phyloP scores from a whole-genome alignment of 2,888 invertebrate genomes.

The Conistra vaccinii region DNA sequence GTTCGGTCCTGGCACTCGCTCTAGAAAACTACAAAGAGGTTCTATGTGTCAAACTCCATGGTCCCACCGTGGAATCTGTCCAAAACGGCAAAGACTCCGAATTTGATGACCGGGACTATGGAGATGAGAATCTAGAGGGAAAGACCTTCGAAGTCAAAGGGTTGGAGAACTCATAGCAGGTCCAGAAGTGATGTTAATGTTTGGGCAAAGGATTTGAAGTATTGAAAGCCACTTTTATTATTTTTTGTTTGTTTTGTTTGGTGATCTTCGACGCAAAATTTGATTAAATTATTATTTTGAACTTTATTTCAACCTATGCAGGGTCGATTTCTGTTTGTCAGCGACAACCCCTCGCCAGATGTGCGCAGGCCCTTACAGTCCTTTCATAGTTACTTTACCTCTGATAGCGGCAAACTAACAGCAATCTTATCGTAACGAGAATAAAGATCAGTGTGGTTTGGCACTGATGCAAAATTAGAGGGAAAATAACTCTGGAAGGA shows the following conservation, averaged over 20 bases:
- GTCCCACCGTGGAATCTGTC: conserved; percentile 81
- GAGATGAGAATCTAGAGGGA: conserved; percentile 78
- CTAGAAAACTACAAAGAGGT: conserved; percentile 92
- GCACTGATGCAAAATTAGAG: not conserved
- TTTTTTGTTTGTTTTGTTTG: not conserved
- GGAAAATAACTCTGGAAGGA: not conserved
- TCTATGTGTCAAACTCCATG: conserved; percentile 91
- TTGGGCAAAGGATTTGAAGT: conserved; percentile 39
- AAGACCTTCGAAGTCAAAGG: conserved; percentile 90
- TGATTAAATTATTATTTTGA: not conserved
- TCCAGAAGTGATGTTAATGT: conserved; percentile 26
- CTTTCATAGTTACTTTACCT: not conserved
- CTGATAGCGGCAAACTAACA: not conserved
- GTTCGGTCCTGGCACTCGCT: conserved; percentile 93
- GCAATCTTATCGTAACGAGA: not conserved
- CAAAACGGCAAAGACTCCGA: conserved; percentile 85
- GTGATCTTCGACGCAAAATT: conserved; percentile 14
- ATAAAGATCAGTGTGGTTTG: not conserved
- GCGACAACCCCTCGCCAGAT: not conserved
- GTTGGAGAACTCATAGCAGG: conserved; percentile 81
- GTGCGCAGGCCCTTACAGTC: not conserved
- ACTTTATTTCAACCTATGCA: not conserved
- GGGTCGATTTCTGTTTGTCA: not conserved
- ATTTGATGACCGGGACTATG: conserved; percentile 89
- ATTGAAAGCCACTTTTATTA: conserved; percentile 49